Base-by-base conservation (phyloP, 1,140 invertebrate species). In the Nomia melanderi region DNA sequence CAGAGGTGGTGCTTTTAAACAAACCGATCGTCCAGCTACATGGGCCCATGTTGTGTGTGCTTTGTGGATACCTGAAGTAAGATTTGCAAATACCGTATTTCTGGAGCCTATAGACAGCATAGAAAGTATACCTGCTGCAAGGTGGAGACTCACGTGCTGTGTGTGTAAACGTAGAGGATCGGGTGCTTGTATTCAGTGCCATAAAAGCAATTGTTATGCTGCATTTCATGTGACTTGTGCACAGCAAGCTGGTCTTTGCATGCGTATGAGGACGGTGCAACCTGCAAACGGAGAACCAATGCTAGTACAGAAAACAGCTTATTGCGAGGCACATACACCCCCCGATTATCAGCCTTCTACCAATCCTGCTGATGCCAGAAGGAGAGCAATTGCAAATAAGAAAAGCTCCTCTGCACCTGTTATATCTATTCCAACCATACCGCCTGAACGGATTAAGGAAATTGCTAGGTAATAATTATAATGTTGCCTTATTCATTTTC, bases 41-140 rank as follows among this genome's bases (percentile, higher is more conserved):
- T 99, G 99, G 99, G 98, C 98, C 27, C 99, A 99, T 93, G 98
- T 99, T 5, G 97, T 99, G 1, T 99, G 99, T 92, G 98, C 98
- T 2, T 92, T 99, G 7, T 99, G 98, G 98, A 99, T 99, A 88
- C 99, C 98, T 5, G 98, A 99, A 95, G 87, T 89, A 39, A 67
- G 98, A 79, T 99, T 99, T 93, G 98, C 98, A 1, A 99, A 99
- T 88, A 98, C 97, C 4, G 97, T 98, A 0, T 99, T 99, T 91
- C 93, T 99, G 64, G 99, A 99, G 92, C 99, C 99, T 6, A 98
- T 99, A 93, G 95, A 99, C 92, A 98, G 97, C 70, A 97, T 99
- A 82, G 96, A 98, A 89, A 98, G 97, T 80, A 99, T 99, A 87
- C 98, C 98, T 2, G 93, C 97, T 20, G 98, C 98, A 0, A 94